phyloP scores from a whole-genome alignment of 2,797 vertebrate genomes.

The Schizopygopsis malacanthus region DNA sequence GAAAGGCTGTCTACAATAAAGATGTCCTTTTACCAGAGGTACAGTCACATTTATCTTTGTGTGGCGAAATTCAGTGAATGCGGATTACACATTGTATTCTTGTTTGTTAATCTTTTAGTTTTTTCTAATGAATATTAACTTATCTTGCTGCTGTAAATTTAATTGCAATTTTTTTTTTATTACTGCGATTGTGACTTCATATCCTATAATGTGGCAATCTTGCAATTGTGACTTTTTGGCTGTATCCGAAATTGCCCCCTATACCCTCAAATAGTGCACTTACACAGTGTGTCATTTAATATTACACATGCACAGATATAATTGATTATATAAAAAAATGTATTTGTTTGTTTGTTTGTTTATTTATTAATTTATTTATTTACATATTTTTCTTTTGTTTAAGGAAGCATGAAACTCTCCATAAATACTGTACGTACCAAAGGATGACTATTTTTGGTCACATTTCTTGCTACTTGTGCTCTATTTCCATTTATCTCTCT shows the following conservation, averaged over 20 bases:
- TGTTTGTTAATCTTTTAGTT: background rate
- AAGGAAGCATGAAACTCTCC: background rate
- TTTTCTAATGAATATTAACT: background rate
- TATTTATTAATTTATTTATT: background rate
- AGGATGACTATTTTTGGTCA: slow-evolving; percentile 26
- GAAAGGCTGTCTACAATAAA: background rate
- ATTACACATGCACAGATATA: background rate
- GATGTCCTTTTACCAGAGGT: background rate
- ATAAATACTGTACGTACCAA: background rate
- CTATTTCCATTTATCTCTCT: slow-evolving; percentile 6
- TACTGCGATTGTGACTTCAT: too few species aligned
- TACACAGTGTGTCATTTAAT: background rate
- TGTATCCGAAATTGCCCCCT: too few species aligned
- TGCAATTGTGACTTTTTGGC: too few species aligned
- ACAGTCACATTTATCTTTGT: background rate
- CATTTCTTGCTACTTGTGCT: background rate
- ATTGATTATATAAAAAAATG: background rate
- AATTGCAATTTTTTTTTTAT: background rate
- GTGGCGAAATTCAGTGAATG: too few species aligned
- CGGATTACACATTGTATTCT: background rate
- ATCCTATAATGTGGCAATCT: too few species aligned
- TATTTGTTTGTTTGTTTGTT: too few species aligned
- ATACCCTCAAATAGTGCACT: too few species aligned
- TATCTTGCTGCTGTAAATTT: background rate
- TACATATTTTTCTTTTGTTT: background rate